phyloP scores from a whole-genome alignment of 2,888 invertebrate genomes.

The Cotesia congregata region DNA sequence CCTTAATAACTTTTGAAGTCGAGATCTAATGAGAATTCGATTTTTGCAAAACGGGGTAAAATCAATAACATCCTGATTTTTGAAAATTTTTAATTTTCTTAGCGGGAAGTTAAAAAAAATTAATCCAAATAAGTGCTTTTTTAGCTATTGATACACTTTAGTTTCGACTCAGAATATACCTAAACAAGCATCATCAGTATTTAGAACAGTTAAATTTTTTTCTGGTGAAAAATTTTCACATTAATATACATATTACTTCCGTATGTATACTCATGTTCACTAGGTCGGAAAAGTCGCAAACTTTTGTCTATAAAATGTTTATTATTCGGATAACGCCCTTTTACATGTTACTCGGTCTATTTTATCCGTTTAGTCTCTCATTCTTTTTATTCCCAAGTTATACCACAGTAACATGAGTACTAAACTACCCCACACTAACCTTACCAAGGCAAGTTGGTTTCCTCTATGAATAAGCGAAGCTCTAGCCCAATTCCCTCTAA shows the following conservation, averaged over 20 bases:
- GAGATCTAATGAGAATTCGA: no score
- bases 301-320: not conserved
- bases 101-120: no score
- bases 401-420: not conserved
- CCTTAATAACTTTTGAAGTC: no score
- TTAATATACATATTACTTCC: not conserved
- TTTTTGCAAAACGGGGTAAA: no score
- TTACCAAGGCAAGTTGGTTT: conserved; percentile 19
- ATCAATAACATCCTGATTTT: no score
- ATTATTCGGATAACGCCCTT: not conserved
- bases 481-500: conserved; percentile 66
- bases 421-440: not conserved
- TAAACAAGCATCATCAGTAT: no score
- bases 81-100: no score
- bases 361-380: not conserved
- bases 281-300: not conserved
- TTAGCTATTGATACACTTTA: no score
- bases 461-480: conserved; percentile 45
- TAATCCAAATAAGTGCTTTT: no score
- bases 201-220: no score
- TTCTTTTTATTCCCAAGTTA: conserved; percentile 1
- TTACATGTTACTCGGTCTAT: not conserved
- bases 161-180: no score
- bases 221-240: no score
- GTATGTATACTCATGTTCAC: not conserved